Evolutionary conservation across 1,140 invertebrate genomes (phyloP), one percentile per base, ranked within the genome.

Genomic region (Episyrphus balteatus): DNA sequence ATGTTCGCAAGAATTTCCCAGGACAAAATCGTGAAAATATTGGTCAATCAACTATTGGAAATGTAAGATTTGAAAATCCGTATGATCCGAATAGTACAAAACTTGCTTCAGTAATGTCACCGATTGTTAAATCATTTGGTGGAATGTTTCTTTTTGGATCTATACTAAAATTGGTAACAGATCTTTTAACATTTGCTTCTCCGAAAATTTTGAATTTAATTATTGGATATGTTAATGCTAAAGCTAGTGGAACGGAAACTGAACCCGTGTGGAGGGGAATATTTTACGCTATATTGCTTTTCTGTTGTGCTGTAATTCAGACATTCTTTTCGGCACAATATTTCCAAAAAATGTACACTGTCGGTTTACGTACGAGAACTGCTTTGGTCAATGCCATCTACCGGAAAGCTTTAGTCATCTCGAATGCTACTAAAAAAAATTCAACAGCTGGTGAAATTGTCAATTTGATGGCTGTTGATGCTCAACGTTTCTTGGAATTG

Each of bases 301-400:
- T 98, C 48, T 48, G 84, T 1, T 81, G 84, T 14, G 86, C 92
- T 1, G 75, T 83, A 0, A 60, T 88, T 13, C 92, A 97, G 72
- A 96, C 93, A 0, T 62, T 98, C 41, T 71, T 97, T 8, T 68
- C 95, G n/a, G 80, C 86, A 0, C 89, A 92, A 52, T 95, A 95
- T 69, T 92, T 92, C 67, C 83, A 91, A 58, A 75, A 83, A 31
- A 93, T 94, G 86, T 89, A 88, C 58, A 70, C 93, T 32, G 83
- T 96, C 18, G 94, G 92, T 8, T 80, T 98, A 73, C 78, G 88
- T 37, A 84, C 98, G 50, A 74, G 94, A 49, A 95, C 93, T 0
- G 84, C 90, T 1, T 71, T 99, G 17, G 92, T 94, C 8, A 88
- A 91, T 52, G 81, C 92, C 42, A 89, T 99, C 53, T 99, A 98